Conservation (phyloP, 2,888 invertebrate genomes). For the Drosophila phalerata region DNA sequence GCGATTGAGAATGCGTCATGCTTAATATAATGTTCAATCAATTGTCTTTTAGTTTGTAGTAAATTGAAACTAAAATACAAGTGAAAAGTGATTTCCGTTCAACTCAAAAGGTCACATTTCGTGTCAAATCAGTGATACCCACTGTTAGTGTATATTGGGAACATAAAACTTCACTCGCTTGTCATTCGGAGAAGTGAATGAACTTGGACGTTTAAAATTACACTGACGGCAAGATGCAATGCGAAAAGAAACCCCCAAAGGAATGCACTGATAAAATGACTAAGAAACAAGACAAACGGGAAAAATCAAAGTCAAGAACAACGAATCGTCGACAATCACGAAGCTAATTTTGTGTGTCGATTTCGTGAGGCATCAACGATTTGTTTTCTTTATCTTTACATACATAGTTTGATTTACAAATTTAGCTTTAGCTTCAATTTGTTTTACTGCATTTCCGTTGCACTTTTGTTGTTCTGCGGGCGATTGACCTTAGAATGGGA, state of each 20-base stretch:
- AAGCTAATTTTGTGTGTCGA: conserved; percentile 54
- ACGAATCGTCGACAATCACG: conserved; percentile 42
- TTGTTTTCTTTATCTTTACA: conserved; percentile 30
- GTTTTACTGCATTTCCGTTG: conserved; percentile 62
- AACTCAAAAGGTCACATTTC: conserved; percentile 2
- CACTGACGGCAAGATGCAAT: conserved; percentile 23
- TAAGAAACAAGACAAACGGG: conserved; percentile 24
- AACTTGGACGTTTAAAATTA: conserved; percentile 69
- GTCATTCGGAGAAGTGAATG: conserved; percentile 70
- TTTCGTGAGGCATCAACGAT: conserved; percentile 21
- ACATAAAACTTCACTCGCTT: background rate
- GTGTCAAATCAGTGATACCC: conserved; percentile 14
- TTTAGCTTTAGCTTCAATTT: conserved; percentile 26
- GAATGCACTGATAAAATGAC: conserved; percentile 68
- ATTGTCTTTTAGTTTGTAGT: conserved; percentile 12
- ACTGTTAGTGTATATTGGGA: background rate
- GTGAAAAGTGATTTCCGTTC: background rate
- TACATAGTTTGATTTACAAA: conserved; percentile 29
- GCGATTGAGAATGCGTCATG: conserved; percentile 46
- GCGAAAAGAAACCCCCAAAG: conserved; percentile 30
- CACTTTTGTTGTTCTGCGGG: conserved; percentile 38
- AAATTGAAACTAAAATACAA: conserved; percentile 4
- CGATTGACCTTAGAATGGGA: conserved; percentile 56
- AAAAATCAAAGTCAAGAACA: conserved; percentile 76
- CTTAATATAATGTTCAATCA: conserved; percentile 7